Conservation (phyloP, 2,888 invertebrate genomes). For the Torymus auratus region DNA sequence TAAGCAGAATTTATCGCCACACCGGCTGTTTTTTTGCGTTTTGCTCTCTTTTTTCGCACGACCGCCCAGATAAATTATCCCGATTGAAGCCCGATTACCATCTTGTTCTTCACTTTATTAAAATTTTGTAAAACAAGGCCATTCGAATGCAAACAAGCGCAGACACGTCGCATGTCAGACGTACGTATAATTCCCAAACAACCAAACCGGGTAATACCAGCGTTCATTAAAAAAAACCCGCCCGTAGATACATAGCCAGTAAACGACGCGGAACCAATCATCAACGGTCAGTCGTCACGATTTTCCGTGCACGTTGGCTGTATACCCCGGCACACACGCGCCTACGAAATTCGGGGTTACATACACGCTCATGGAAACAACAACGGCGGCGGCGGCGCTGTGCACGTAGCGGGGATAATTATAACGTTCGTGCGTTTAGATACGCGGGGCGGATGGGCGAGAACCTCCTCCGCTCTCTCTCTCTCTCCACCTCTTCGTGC, state of each 20-base stretch:
- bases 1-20: no score
- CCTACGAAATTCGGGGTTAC: slow-evolving; percentile 10
- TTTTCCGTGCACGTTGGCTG: slow-evolving; percentile 49
- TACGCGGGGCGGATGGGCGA: slow-evolving; percentile 68
- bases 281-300: slow-evolving; percentile 52
- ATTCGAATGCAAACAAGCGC: background rate
- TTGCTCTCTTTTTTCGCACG: no score
- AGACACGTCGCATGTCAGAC: background rate
- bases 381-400: no score
- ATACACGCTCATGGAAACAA: background rate
- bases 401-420: slow-evolving; percentile 73
- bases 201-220: background rate
- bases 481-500: slow-evolving; percentile 46
- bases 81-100: no score
- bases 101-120: no score
- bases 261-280: background rate
- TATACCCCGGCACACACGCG: background rate
- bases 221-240: slow-evolving; percentile 14
- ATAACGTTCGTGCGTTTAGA: slow-evolving; percentile 74
- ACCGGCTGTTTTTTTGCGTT: no score
- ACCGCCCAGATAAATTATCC: no score
- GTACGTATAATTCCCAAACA: background rate
- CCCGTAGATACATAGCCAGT: no score
- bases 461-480: slow-evolving; percentile 66
- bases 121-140: background rate